Base-by-base conservation (phyloP, 2,888 invertebrate species). In the Perizoma affinitatum region DNA sequence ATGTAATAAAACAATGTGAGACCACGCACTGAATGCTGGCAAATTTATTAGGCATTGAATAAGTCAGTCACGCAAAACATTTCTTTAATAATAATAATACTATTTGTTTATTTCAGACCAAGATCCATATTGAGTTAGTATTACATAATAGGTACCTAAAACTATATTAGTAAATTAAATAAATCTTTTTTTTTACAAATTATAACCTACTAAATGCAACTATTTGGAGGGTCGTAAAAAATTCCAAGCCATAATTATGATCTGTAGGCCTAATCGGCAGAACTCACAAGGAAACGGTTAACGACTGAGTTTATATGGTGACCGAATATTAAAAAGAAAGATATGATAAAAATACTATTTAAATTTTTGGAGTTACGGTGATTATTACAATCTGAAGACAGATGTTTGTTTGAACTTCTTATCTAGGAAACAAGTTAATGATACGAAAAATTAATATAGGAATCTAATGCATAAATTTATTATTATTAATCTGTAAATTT, bases 1-100 rank as follows among this genome's bases (percentile, higher is more conserved):
- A 77, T 76, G 79, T 77, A 73, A 76, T 80, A 78, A 80, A 81
- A 80, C 67, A 75, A 71, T 73, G 70, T 71, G 70, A 73, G 68
- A 69, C 75, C 75, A 73, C 74, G 70, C 76, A 74, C 67, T 69
- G 52, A 60, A 59, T 54, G 44, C 68, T 73, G 72, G 76, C 72
- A 76, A 73, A 78, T 80, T 78, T 80, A 80, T 76, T 75, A 71
- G 73, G 69, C 68, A 63, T 74, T 63, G 63, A 74, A 74, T 66
- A 65, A 75, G 71, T 67, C 53, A 62, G 56, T 64, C 74, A 79
- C 75, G 75, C 74, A 54, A 75, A 76, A 73, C 62, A 67, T 68
- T 70, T 63, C 61, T 65, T 72, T n/a, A n/a, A n/a, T n/a, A n/a
- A n/a, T n/a, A n/a, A n/a, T n/a, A n/a, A n/a, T n/a, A n/a, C n/a